Conservation (phyloP, 2,888 invertebrate species). For the Cactoblastis cactorum region DNA sequence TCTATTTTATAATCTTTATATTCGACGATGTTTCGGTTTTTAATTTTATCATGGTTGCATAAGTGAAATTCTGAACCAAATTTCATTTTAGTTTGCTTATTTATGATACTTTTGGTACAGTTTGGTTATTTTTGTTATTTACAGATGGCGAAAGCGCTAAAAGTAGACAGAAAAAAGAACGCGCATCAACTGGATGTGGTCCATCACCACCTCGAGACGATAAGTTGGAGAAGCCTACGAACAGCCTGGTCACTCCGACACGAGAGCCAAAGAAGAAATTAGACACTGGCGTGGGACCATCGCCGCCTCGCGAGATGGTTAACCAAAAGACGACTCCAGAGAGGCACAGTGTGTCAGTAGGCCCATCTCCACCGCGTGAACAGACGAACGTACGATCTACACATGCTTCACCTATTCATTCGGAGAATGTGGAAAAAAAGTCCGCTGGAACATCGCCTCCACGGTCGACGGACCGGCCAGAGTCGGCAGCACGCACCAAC, state of each 20-base stretch:
- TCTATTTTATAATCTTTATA: no score
- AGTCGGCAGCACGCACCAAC: slow-evolving; percentile 40
- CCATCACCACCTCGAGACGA: slow-evolving; percentile 80
- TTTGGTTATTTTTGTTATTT: no score
- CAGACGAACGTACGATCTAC: slow-evolving; percentile 21
- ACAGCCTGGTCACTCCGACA: slow-evolving; percentile 68
- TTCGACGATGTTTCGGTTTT: no score
- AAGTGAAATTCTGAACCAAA: no score
- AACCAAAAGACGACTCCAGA: slow-evolving; percentile 21
- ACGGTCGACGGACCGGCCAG: slow-evolving; percentile 36
- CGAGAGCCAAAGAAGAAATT: slow-evolving; percentile 47
- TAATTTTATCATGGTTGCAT: no score
- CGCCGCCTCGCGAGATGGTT: slow-evolving; percentile 54
- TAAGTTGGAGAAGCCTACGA: slow-evolving; percentile 32
- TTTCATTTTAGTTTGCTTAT: no score
- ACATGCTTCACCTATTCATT: slow-evolving; percentile 44
- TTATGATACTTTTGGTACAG: no score
- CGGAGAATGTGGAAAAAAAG: slow-evolving; percentile 51
- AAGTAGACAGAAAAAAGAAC: slow-evolving; percentile 51
- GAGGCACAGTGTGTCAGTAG: slow-evolving; percentile 56
- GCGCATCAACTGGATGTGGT: slow-evolving; percentile 80
- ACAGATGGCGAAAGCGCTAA: slow-evolving; percentile 35
- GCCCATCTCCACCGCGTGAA: slow-evolving; percentile 60
- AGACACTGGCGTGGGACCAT: slow-evolving; percentile 65
- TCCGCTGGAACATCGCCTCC: slow-evolving; percentile 75